Conservation (phyloP, 2,797 vertebrate species). For the Avahi laniger region DNA sequence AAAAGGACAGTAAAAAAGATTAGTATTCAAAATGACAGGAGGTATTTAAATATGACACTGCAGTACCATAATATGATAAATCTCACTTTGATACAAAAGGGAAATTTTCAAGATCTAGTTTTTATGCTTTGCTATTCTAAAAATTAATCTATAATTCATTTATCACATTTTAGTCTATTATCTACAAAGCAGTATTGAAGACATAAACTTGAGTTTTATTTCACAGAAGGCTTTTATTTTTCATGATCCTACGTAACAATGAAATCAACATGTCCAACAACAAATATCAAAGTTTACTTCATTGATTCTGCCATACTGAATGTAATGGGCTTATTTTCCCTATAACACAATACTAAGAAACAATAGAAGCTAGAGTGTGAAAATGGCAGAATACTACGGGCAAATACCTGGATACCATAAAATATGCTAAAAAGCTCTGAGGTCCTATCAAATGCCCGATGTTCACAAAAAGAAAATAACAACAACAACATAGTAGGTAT, state of each 20-base stretch:
- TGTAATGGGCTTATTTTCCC: slow-evolving; percentile 6
- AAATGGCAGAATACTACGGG: not conserved
- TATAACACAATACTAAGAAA: not conserved
- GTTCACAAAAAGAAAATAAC: not conserved
- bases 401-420: not conserved
- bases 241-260: not conserved
- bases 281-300: not conserved
- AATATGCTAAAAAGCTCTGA: not conserved
- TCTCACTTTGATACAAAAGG: not conserved
- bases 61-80: not conserved
- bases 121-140: not conserved
- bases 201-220: slow-evolving; percentile 1
- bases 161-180: not conserved
- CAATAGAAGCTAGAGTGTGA: not conserved
- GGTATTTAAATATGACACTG: slow-evolving; percentile 25
- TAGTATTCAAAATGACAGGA: slow-evolving; percentile 19
- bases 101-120: slow-evolving; percentile 16
- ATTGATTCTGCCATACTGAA: not conserved
- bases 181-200: not conserved
- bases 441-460: not conserved
- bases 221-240: not conserved
- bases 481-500: not conserved
- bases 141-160: not conserved
- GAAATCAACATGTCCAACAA: not conserved
- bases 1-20: slow-evolving; percentile 13